Evolutionary conservation across 2,113 vertebrate species (phyloP).

Genomic region (Pedetes capensis): DNA sequence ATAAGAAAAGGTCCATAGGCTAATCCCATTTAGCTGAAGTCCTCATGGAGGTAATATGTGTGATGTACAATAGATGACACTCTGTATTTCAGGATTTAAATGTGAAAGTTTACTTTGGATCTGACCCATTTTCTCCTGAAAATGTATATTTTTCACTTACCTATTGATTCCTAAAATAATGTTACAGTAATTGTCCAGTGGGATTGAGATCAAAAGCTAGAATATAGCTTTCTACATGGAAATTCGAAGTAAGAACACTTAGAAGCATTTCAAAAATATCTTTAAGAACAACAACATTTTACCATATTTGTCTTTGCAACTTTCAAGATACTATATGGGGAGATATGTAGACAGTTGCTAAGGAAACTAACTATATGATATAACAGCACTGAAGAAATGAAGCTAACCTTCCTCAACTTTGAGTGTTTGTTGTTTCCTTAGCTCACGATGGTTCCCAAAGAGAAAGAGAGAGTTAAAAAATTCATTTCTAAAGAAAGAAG

Average conservation of each 20-base stretch:
- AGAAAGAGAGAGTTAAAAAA: slow-evolving; percentile 2
- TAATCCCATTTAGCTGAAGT: neutral
- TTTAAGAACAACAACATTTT: neutral
- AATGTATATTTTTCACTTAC: neutral
- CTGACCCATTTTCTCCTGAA: slow-evolving; percentile 7
- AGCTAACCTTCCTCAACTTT: slow-evolving; percentile 11
- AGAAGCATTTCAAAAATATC: slow-evolving; percentile 46
- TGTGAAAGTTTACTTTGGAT: slow-evolving; percentile 14
- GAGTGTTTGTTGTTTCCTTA: slow-evolving; percentile 3
- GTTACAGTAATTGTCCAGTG: neutral
- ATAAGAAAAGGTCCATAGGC: neutral
- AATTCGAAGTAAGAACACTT: slow-evolving; percentile 30
- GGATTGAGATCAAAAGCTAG: neutral
- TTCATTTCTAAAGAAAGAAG: neutral
- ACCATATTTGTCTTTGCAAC: neutral
- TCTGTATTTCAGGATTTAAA: neutral
- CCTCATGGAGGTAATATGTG: neutral
- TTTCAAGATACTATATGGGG: neutral
- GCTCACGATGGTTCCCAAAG: neutral
- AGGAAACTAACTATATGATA: slow-evolving; percentile 56
- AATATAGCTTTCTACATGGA: neutral
- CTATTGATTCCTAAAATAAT: slow-evolving; percentile 15
- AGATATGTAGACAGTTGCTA: slow-evolving; percentile 37
- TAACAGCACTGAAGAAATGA: slow-evolving; percentile 54
- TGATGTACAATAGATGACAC: neutral